These are phyloP conservation scores for Sciurus vulgaris DNA, from an alignment of 2,797 vertebrate species.

Conservation along the genomic window DNA sequence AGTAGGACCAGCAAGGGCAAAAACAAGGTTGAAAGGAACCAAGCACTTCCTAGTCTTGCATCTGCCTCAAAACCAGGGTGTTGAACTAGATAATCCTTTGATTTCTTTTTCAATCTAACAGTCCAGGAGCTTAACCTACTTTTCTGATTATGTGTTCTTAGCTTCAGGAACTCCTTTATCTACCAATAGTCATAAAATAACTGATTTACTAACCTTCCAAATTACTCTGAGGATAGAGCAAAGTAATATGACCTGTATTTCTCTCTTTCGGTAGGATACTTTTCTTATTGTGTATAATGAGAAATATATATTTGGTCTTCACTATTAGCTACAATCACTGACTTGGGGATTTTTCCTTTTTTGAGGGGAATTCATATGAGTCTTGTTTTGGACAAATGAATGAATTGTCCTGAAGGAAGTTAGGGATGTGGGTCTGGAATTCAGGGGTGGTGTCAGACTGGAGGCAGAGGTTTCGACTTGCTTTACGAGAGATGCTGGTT, in stretches of 20 bases:
- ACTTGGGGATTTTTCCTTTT: background rate
- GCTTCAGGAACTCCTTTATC: slow-evolving; percentile 37
- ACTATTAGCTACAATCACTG: background rate
- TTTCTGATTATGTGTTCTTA: slow-evolving; percentile 6
- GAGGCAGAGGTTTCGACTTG: background rate
- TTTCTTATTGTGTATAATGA: background rate
- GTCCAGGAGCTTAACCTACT: background rate
- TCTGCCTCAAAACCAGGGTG: background rate
- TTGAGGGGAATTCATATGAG: background rate
- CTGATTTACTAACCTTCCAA: background rate
- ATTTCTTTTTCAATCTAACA: background rate
- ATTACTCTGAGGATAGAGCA: background rate
- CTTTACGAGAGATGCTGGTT: background rate
- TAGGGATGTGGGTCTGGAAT: background rate
- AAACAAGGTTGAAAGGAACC: background rate
- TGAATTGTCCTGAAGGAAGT: background rate
- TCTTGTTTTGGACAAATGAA: slow-evolving; percentile 6
- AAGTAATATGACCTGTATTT: background rate
- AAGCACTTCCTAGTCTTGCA: background rate
- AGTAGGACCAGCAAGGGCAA: background rate
- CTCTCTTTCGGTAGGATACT: background rate
- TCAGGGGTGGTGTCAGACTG: background rate
- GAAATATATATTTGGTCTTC: background rate
- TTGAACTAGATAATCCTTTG: background rate
- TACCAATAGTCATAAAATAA: background rate